These are phyloP conservation scores for Scaptodrosophila lebanonensis DNA, from an alignment of 1,140 invertebrate genomes.

Conservation along the genomic window DNA sequence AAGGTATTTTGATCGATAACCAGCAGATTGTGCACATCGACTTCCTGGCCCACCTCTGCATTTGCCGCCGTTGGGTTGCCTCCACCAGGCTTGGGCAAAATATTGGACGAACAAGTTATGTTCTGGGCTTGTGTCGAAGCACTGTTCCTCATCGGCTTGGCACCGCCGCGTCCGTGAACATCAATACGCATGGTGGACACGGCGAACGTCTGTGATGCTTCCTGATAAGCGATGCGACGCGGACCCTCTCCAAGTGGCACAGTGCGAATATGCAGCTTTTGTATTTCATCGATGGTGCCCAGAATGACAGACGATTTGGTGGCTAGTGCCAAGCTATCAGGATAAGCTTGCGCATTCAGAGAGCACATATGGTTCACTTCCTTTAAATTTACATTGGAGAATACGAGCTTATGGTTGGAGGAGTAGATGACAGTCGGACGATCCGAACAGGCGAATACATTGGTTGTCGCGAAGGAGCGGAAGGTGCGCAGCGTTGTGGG, in stretches of 20 bases:
- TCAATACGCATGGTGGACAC: constrained; percentile 94
- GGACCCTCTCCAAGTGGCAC: constrained; percentile 96
- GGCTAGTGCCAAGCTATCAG: constrained; percentile 94
- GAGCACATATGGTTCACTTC: constrained; percentile 99
- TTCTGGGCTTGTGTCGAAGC: constrained; percentile 86
- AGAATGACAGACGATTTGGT: constrained; percentile 96
- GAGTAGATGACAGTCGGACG: constrained; percentile 99
- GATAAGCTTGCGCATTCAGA: constrained; percentile 94
- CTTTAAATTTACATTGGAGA: constrained; percentile 99
- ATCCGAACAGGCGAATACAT: constrained; percentile 99
- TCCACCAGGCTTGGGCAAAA: constrained; percentile 69
- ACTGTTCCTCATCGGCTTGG: constrained; percentile 84
- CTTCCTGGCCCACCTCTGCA: constrained; percentile 86
- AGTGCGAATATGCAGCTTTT: constrained; percentile 97
- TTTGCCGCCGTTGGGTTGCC: constrained; percentile 77
- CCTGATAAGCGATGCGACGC: constrained; percentile 95
- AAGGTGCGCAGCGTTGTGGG: constrained; percentile 96
- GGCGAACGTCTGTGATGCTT: constrained; percentile 95
- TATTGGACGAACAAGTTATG: constrained; percentile 78
- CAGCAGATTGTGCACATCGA: constrained; percentile 94
- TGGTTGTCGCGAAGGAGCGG: constrained; percentile 92
- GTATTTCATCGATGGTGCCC: constrained; percentile 99
- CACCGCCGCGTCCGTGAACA: constrained; percentile 84
- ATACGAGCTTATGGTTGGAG: constrained; percentile 98
- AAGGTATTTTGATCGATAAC: constrained; percentile 98